These are phyloP conservation scores for Nezara viridula DNA, from an alignment of 2,888 invertebrate species.

Conservation along the genomic window DNA sequence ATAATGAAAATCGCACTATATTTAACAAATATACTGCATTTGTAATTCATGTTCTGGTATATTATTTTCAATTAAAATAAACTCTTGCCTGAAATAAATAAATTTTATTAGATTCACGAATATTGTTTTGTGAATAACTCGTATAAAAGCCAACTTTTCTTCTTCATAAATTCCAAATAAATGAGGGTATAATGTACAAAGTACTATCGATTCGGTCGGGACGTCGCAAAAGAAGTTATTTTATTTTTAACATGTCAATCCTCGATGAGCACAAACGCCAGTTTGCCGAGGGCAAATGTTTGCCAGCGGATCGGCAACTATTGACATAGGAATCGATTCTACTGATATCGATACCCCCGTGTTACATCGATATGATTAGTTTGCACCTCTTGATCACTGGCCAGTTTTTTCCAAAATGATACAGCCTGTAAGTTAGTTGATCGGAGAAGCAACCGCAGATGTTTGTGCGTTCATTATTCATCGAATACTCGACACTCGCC, in stretches of 20 bases:
- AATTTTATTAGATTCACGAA: too few species aligned
- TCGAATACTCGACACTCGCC: not conserved
- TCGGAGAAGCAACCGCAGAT: not conserved
- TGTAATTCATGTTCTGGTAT: too few species aligned
- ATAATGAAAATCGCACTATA: too few species aligned
- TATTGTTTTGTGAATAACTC: too few species aligned
- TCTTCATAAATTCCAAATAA: too few species aligned
- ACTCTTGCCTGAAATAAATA: too few species aligned
- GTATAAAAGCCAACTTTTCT: too few species aligned
- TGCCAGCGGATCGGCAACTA: not conserved
- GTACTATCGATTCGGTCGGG: not conserved
- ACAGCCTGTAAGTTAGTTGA: not conserved
- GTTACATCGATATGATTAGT: not conserved
- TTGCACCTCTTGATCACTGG: not conserved
- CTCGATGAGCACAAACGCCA: not conserved
- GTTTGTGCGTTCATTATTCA: not conserved
- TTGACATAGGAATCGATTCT: slow-evolving; percentile 8
- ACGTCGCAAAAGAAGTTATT: not conserved
- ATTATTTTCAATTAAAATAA: too few species aligned
- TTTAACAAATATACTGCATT: too few species aligned
- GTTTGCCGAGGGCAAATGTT: not conserved
- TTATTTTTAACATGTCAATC: slow-evolving; percentile 2
- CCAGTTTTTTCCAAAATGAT: not conserved
- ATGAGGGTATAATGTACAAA: not conserved
- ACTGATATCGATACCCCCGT: not conserved